These are phyloP conservation scores for Resseliella maxima DNA, from an alignment of 2,888 invertebrate genomes.

Conservation along the genomic window DNA sequence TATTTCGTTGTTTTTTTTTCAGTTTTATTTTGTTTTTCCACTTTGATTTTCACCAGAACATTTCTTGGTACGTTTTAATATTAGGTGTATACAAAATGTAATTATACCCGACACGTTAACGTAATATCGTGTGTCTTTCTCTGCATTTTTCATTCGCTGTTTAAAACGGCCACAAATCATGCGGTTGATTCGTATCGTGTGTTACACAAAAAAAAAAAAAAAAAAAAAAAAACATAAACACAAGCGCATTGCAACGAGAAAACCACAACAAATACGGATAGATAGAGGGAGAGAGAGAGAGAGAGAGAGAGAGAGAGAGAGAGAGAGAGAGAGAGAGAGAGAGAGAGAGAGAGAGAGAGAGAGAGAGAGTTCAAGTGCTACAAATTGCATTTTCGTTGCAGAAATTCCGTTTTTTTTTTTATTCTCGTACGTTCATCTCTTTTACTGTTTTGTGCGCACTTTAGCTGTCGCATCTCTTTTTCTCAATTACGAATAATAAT, in stretches of 20 bases:
- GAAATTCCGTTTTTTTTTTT: background rate
- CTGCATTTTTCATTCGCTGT: background rate
- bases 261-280: too few species aligned
- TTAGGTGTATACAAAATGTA: constrained; percentile 34
- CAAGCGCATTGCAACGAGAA: background rate
- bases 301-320: too few species aligned
- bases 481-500: constrained; percentile 49
- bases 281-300: too few species aligned
- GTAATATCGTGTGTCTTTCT: constrained; percentile 13
- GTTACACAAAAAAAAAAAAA: background rate
- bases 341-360: too few species aligned
- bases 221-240: background rate
- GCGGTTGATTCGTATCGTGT: constrained; percentile 25
- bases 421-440: too few species aligned
- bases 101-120: constrained; percentile 48
- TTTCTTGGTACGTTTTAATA: background rate
- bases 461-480: constrained; percentile 30
- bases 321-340: too few species aligned
- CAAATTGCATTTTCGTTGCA: constrained; percentile 20
- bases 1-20: background rate
- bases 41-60: background rate
- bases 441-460: background rate
- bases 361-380: background rate
- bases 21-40: background rate
- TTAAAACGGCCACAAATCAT: constrained; percentile 37